Evolutionary conservation across 2,888 invertebrate genomes (phyloP).

Genomic region (Amphipoea oculea): DNA sequence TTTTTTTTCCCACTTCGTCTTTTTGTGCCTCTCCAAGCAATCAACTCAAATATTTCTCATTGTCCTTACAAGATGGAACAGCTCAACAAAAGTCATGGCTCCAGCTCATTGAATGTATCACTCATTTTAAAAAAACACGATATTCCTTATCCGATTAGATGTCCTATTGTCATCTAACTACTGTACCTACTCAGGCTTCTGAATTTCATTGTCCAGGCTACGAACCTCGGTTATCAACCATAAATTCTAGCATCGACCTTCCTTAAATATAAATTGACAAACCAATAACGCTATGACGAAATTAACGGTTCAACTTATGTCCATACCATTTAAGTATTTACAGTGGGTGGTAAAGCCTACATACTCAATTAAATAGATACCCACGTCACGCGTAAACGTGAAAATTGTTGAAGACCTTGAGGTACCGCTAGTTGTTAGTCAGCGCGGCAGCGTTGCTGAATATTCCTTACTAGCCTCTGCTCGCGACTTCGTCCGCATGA

Average conservation of each 20-base stretch:
- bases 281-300: constrained; percentile 38
- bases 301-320: constrained; percentile 41
- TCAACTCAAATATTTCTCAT: background rate
- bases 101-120: background rate
- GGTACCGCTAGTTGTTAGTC: constrained; percentile 3
- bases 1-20: background rate
- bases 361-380: constrained; percentile 32
- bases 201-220: no score
- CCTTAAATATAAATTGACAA: background rate
- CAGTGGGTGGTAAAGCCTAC: constrained; percentile 43
- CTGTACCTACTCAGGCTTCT: background rate
- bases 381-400: constrained; percentile 12
- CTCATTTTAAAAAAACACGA: background rate
- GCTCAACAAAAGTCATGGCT: background rate
- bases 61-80: background rate
- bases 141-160: background rate
- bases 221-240: no score
- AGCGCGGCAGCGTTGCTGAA: background rate
- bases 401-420: constrained; percentile 22
- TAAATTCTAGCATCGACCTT: constrained; percentile 1
- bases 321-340: constrained; percentile 35
- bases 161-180: background rate
- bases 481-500: no score
- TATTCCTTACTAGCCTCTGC: background rate
- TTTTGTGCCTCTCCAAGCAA: background rate